A percentile compares a stretch with the other conserved stretches of the same genome.
Conservation (phyloP, 1,140 invertebrate species). For the Leptinotarsa lineolata region DNA sequence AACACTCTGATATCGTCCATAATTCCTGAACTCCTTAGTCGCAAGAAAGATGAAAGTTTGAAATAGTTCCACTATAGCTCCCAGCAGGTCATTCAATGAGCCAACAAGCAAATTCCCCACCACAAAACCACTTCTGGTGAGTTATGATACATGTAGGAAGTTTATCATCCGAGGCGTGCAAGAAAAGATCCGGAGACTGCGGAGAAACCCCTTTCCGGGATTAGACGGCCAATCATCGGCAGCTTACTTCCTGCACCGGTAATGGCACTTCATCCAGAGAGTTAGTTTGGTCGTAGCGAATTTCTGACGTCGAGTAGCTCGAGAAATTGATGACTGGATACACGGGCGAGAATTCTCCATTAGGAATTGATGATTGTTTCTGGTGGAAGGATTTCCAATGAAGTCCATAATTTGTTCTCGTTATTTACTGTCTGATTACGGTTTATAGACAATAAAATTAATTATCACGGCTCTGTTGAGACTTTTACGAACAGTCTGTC, state of each 20-base stretch:
- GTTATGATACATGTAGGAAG: constrained; percentile 1
- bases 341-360: too few relatives aligned
- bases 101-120: neutral
- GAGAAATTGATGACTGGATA: neutral
- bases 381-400: too few relatives aligned
- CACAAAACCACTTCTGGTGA: neutral
- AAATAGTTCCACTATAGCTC: too few relatives aligned
- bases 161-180: neutral
- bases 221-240: constrained; percentile 4
- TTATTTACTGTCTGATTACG: too few relatives aligned
- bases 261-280: neutral
- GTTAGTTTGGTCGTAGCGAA: neutral
- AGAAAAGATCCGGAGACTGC: neutral
- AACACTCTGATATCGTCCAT: too few relatives aligned
- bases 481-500: too few relatives aligned
- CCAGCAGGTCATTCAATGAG: neutral
- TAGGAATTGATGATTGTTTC: too few relatives aligned
- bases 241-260: neutral
- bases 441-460: too few relatives aligned
- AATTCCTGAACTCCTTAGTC: too few relatives aligned
- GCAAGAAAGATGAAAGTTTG: too few relatives aligned
- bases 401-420: too few relatives aligned
- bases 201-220: neutral
- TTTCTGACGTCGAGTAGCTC: neutral
- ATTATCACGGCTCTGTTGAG: too few relatives aligned